Evolutionary conservation across 2,113 vertebrate genomes (phyloP).

Genomic region (Phocoena phocoena): DNA sequence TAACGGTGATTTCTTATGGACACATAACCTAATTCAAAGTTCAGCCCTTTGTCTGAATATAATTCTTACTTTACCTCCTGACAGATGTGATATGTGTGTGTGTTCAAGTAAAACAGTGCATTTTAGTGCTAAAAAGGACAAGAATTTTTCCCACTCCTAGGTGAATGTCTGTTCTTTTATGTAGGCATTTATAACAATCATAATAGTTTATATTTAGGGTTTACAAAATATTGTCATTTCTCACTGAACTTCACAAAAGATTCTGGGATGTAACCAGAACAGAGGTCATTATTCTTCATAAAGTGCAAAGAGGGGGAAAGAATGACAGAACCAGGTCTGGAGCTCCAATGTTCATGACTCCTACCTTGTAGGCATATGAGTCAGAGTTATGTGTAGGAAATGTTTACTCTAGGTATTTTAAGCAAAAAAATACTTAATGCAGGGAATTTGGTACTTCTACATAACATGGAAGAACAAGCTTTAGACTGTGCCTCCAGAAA

Average conservation of each 20-base stretch:
- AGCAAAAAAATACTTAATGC: background rate
- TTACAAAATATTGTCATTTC: background rate
- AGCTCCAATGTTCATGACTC: background rate
- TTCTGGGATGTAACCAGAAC: background rate
- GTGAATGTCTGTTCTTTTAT: background rate
- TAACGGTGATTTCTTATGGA: background rate
- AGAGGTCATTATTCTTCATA: background rate
- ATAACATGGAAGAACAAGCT: background rate
- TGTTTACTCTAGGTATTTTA: background rate
- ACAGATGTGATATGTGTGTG: background rate
- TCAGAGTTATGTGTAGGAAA: background rate
- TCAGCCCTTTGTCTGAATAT: background rate
- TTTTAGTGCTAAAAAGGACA: background rate
- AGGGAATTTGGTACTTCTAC: background rate
- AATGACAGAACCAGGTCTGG: background rate
- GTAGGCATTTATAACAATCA: background rate
- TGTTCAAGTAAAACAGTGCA: background rate
- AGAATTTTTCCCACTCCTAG: background rate
- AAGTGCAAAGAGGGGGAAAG: background rate
- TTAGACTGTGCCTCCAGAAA: background rate
- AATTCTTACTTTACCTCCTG: background rate
- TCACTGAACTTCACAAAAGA: background rate
- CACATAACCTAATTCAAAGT: background rate
- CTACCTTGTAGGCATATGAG: background rate
- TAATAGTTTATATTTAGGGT: background rate